These are phyloP conservation scores for Psammodynastes pulverulentus DNA, from an alignment of 2,113 vertebrate species.

Conservation along the genomic window DNA sequence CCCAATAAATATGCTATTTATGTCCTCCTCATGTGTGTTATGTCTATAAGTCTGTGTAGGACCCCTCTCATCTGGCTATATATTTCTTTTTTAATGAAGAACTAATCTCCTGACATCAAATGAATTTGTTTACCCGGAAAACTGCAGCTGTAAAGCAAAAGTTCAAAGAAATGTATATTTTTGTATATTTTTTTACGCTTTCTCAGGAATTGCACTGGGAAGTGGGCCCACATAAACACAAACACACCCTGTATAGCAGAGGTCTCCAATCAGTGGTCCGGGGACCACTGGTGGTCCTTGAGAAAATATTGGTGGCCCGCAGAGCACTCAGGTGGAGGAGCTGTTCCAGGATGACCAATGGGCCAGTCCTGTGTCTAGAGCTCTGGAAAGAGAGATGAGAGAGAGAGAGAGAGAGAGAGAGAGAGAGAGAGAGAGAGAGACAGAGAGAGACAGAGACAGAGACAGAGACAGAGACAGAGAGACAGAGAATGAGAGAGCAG, in stretches of 20 bases:
- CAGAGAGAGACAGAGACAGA: no score
- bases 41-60: not conserved
- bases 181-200: not conserved
- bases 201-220: not conserved
- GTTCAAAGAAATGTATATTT: not conserved
- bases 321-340: no score
- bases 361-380: no score
- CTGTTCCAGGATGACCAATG: no score
- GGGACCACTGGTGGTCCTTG: no score
- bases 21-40: not conserved
- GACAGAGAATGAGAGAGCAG: not conserved
- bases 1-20: not conserved
- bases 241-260: not conserved
- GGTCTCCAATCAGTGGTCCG: no score
- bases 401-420: not conserved
- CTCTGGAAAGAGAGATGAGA: no score
- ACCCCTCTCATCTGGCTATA: not conserved
- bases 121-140: not conserved
- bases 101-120: not conserved
- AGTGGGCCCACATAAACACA: not conserved
- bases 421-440: not conserved
- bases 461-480: no score
- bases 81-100: not conserved
- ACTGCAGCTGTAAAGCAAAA: not conserved
- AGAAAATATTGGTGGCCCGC: no score